phyloP scores from a whole-genome alignment of 2,797 vertebrate species.

The Garrulus glandarius region DNA sequence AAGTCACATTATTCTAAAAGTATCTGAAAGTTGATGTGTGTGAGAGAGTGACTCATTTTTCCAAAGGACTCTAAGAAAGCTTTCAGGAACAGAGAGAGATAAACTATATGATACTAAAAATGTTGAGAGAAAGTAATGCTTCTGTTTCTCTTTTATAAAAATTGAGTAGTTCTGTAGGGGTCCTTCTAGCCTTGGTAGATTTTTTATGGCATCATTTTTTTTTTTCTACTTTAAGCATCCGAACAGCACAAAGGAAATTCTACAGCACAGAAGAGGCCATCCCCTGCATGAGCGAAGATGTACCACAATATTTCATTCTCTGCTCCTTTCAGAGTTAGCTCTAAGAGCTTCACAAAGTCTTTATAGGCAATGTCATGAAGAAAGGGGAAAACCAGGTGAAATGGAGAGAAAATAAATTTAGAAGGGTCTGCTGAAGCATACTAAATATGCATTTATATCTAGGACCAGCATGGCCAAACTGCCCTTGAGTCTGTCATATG shows the following conservation, averaged over 20 bases:
- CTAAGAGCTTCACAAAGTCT: not conserved
- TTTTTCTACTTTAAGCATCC: not conserved
- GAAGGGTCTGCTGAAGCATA: not conserved
- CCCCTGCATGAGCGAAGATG: not conserved
- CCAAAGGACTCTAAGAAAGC: not conserved
- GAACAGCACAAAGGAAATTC: not conserved
- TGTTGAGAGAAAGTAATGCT: not conserved
- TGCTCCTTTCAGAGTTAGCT: not conserved
- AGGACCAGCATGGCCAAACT: not conserved
- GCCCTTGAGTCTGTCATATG: not conserved
- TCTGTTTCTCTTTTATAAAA: not conserved
- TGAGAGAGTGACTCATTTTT: not conserved
- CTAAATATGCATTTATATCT: not conserved
- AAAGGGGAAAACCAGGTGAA: not conserved
- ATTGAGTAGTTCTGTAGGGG: not conserved
- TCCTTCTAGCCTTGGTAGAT: not conserved
- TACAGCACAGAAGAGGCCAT: not conserved
- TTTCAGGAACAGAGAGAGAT: not conserved
- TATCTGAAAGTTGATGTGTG: not conserved
- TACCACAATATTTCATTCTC: not conserved
- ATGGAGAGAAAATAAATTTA: not conserved
- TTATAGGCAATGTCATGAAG: not conserved
- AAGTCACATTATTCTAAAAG: not conserved
- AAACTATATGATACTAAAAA: not conserved
- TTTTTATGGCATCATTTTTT: not conserved